Evolutionary conservation across 2,113 vertebrate species (phyloP).

Genomic region (Pelmatolapia mariae): DNA sequence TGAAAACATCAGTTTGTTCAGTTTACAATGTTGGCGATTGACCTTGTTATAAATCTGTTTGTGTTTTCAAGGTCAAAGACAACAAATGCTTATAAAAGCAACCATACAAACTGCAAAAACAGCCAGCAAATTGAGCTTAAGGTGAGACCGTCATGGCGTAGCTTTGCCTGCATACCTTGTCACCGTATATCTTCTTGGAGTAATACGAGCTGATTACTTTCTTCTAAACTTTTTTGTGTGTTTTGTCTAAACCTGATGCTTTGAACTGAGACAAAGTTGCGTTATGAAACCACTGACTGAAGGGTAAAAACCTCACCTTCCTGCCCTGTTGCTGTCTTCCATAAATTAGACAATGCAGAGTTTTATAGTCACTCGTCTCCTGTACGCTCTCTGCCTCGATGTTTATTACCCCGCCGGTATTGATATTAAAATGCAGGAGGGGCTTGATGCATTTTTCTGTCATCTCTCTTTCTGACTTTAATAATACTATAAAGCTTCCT

Average conservation of each 20-base stretch:
- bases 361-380: slow-evolving; percentile 70
- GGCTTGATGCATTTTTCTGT: slow-evolving; percentile 71
- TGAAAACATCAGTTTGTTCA: not conserved
- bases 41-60: not conserved
- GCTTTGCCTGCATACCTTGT: not conserved
- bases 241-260: not conserved
- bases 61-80: not conserved
- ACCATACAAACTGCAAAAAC: not conserved
- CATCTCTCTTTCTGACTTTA: slow-evolving; percentile 73
- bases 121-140: not conserved
- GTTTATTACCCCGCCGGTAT: slow-evolving; percentile 67
- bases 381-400: slow-evolving; percentile 38
- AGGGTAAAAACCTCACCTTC: slow-evolving; percentile 68
- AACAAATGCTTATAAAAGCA: not conserved
- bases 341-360: slow-evolving; percentile 75
- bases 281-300: slow-evolving; percentile 31
- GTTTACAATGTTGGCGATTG: not conserved
- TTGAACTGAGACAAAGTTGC: not conserved
- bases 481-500: slow-evolving; percentile 75
- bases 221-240: not conserved
- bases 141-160: not conserved
- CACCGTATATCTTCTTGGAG: not conserved
- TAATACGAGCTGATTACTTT: not conserved
- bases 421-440: slow-evolving; percentile 74
- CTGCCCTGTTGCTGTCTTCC: slow-evolving; percentile 64